A percentile compares a stretch with the other conserved stretches of the same genome.
Conservation (phyloP, 2,888 invertebrate genomes). For the Cheilosia vernalis region DNA sequence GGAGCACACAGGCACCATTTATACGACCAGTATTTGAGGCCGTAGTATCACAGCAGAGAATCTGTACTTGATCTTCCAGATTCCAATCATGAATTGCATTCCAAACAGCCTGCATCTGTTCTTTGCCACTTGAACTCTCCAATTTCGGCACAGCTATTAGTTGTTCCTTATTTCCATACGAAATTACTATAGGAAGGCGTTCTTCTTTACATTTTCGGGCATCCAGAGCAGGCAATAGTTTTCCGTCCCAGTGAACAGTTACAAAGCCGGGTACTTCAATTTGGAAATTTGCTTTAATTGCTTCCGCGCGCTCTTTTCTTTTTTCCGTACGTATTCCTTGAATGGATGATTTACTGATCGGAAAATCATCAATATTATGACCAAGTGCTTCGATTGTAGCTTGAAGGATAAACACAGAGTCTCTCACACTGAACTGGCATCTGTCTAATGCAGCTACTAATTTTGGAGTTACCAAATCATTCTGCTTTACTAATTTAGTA, state of each 20-base stretch:
- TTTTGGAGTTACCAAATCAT: no score
- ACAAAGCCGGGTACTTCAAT: conserved; percentile 78
- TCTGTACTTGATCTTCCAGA: conserved; percentile 74
- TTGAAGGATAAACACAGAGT: conserved; percentile 76
- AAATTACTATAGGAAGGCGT: conserved; percentile 80
- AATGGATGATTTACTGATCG: conserved; percentile 78
- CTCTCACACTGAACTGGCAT: conserved; percentile 72
- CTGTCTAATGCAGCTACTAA: conserved; percentile 43
- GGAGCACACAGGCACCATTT: conserved; percentile 76
- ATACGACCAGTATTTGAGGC: conserved; percentile 76
- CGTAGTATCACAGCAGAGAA: conserved; percentile 76
- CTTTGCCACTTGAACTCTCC: conserved; percentile 76
- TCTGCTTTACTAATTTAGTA: no score
- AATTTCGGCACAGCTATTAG: conserved; percentile 77
- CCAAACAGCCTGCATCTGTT: conserved; percentile 75
- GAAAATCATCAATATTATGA: conserved; percentile 76
- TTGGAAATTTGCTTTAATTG: conserved; percentile 79
- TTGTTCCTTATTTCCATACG: conserved; percentile 73
- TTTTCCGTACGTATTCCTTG: conserved; percentile 75
- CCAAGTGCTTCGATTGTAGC: conserved; percentile 76
- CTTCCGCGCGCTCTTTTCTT: conserved; percentile 69
- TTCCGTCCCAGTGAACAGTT: conserved; percentile 78
- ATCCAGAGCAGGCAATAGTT: conserved; percentile 78
- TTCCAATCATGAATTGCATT: conserved; percentile 62
- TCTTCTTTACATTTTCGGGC: conserved; percentile 73